Evolutionary conservation across 2,113 vertebrate genomes (phyloP), one percentile per base, ranked within the genome.

Genomic region (Anarhynchus alexandrinus): DNA sequence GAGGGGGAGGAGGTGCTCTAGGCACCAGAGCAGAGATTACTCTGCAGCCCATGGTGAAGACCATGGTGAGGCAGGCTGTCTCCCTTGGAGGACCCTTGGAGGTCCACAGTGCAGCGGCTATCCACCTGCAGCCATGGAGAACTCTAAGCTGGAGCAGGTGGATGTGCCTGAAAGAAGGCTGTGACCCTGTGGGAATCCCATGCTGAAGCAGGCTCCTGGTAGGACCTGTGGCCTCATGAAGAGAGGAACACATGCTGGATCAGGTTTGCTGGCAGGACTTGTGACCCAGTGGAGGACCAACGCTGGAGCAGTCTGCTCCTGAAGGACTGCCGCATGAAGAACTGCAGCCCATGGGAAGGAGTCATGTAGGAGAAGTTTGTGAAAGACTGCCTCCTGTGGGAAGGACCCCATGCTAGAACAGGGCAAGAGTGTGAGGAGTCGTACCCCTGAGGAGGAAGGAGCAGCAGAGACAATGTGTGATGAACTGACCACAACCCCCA

Each of bases 281-380:
- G 19, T 25, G 40, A 9, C 6, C 12, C 3, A 2, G 4, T 52
- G 29, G 13, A 15, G n/a, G 55, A 25, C 2, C 36, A 26, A 59
- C 1, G 3, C 4, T 30, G 29, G 36, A 72, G 5, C 9, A 82
- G 13, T 19, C 11, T 20, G 30, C 13, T 57, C 7, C 19, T 34
- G 29, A 57, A 57, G 55, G 55, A 57, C 19, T 57, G 30, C 30
- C 16, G 52, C 23, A 21, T 82, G 15, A 65, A 51, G 51, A 10
- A 61, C 5, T 11, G 11, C 8, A 29, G 1, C 4, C 11, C 3
- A 2, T 32, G 27, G 42, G 57, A 62, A 10, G 23, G 9, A 58
- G 8, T 5, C 11, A 47, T 0, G 0, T 6, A 42, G 47, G 26
- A 59, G 32, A 10, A 59, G 32, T 59, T 76, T 3, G 4, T 47